phyloP scores from a whole-genome alignment of 2,113 vertebrate species.

The Machaerirhynchus nigripectus region DNA sequence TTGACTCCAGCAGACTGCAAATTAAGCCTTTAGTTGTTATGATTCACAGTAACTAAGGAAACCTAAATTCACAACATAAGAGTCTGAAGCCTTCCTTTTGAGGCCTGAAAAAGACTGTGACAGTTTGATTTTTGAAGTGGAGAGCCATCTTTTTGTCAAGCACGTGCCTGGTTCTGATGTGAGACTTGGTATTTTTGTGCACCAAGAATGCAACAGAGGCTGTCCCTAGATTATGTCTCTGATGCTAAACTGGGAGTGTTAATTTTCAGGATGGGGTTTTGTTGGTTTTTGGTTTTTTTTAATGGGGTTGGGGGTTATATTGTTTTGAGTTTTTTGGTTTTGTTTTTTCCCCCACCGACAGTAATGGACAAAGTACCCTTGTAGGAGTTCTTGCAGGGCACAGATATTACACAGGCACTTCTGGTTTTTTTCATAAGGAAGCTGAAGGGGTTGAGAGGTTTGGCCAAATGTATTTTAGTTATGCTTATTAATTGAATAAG shows the following conservation, averaged over 20 bases:
- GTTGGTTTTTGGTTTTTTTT: not conserved
- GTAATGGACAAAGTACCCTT: not conserved
- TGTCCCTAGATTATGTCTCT: not conserved
- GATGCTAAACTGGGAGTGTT: not conserved
- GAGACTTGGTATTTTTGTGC: not conserved
- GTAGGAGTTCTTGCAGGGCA: not conserved
- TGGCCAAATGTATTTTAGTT: not conserved
- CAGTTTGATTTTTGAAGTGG: not conserved
- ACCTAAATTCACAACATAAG: conserved; percentile 1
- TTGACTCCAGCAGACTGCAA: conserved; percentile 45
- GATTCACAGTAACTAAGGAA: conserved; percentile 60
- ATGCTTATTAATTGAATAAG: not conserved
- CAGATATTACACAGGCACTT: not conserved
- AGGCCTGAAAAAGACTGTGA: not conserved
- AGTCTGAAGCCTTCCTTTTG: not conserved
- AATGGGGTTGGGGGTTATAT: not conserved
- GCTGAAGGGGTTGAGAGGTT: not conserved
- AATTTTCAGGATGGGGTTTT: not conserved
- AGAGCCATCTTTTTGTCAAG: not conserved
- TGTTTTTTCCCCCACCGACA: not conserved
- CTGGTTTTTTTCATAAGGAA: not conserved
- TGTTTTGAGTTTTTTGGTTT: not conserved
- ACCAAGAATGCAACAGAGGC: not conserved
- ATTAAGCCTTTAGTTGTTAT: conserved; percentile 29
- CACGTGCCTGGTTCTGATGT: not conserved